Conservation (phyloP, 2,888 invertebrate genomes). For the Erynnis tages region DNA sequence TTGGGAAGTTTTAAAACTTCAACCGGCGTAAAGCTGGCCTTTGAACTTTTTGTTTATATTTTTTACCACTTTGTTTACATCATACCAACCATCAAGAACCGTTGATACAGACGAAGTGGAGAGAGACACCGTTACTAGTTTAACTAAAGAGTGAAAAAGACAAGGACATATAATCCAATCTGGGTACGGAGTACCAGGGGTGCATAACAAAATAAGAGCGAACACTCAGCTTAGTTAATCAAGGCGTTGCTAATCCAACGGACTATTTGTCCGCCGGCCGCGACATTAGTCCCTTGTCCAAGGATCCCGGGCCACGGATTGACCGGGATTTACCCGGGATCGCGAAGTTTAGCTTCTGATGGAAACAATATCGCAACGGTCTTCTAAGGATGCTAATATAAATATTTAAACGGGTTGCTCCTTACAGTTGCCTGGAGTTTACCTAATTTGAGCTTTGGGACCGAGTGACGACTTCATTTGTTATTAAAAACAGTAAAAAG, state of each 20-base stretch:
- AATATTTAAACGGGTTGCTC: conserved; percentile 8
- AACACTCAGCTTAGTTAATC: conserved; percentile 69
- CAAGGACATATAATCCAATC: conserved; percentile 24
- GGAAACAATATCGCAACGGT: conserved; percentile 29
- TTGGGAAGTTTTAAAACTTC: conserved; percentile 11
- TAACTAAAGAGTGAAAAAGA: conserved; percentile 14
- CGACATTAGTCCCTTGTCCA: conserved; percentile 72
- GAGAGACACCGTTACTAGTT: conserved; percentile 10
- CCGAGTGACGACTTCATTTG: conserved; percentile 29
- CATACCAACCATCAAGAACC: conserved; percentile 5
- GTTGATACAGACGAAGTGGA: conserved; percentile 7
- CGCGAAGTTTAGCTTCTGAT: conserved; percentile 44
- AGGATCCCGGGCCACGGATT: conserved; percentile 39
- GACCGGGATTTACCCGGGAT: conserved; percentile 52
- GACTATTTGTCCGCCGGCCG: conserved; percentile 66
- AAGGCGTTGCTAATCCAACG: conserved; percentile 66
- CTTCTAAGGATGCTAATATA: conserved; percentile 10
- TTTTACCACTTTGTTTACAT: conserved; percentile 11
- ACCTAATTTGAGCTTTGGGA: conserved; percentile 26
- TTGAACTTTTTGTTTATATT: conserved; percentile 23
- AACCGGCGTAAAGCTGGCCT: conserved; percentile 3
- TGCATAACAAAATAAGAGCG: conserved; percentile 66
- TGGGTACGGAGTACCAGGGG: conserved; percentile 53
- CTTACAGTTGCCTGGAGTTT: neutral
- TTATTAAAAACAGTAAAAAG: conserved; percentile 32